phyloP scores from a whole-genome alignment of 1,140 invertebrate species.

The Trachelipus rathkii region DNA sequence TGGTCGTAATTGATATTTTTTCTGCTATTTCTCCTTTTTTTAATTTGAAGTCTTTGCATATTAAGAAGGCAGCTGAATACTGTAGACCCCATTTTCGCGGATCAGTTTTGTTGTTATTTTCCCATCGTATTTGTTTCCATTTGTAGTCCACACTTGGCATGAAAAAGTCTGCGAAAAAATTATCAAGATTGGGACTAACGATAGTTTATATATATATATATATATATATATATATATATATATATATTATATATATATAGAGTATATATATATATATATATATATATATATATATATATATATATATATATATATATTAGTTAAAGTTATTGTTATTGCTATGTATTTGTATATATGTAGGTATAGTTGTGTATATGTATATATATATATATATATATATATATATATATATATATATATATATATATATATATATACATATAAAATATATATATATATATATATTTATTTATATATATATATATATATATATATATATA shows the following conservation, averaged over 20 bases:
- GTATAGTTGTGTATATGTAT: not conserved
- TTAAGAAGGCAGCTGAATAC: constrained; percentile 79
- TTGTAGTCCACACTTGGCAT: not conserved
- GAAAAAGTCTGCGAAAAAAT: not conserved
- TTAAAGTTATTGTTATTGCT: not conserved
- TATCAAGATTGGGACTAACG: not conserved
- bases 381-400: too few relatives aligned
- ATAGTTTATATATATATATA: not conserved
- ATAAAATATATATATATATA: too few relatives aligned
- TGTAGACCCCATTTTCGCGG: constrained; percentile 89
- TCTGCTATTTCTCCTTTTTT: constrained; percentile 2
- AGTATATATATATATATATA: not conserved
- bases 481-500: too few relatives aligned
- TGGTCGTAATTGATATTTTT: not conserved
- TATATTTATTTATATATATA: too few relatives aligned
- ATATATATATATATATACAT: too few relatives aligned
- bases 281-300: not conserved
- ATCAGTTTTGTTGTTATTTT: constrained; percentile 59
- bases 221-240: not conserved
- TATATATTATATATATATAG: not conserved
- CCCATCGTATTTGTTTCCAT: not conserved
- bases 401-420: too few relatives aligned
- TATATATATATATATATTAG: not conserved
- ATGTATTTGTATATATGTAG: too few relatives aligned
- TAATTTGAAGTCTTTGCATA: constrained; percentile 24